Evolutionary conservation across 2,888 invertebrate genomes (phyloP), one percentile per base, ranked within the genome.

Genomic region (Orgyia antiqua): DNA sequence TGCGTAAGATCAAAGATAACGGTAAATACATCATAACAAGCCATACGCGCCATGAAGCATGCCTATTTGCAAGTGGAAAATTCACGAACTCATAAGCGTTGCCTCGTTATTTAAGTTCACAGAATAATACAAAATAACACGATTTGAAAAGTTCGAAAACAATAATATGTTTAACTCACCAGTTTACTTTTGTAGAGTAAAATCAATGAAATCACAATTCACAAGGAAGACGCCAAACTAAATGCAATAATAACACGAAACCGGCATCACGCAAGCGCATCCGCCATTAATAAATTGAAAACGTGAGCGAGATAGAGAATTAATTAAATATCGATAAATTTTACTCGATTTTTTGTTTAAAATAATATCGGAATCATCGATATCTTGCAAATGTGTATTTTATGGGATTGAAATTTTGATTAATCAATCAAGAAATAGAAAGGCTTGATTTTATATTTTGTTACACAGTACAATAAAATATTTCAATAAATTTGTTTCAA

Each of bases 181-280:
- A 45, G 49, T 40, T 45, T 42, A 43, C 42, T 55, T 50, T 51
- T 59, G 51, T 51, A 53, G 43, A 31, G 48, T 52, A 57, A 65
- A 70, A 64, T 64, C 60, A 63, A 65, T 68, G 58, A 43, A 55
- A 56, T 51, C 59, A 64, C 66, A 58, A 61, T 56, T 62, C 56
- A 51, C 63, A 60, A 45, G 57, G 70, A 68, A 62, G 79, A 83
- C 79, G 80, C 83, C 67, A 72, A 75, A 72, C 68, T 79, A 74
- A 51, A 62, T 51, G 73, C 63, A 74, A 71, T 72, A 78, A 72
- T 72, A 80, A 71, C 77, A 80, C 67, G 72, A 74, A 75, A 69
- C 86, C 86, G 84, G 84, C 84, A 83, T 83, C 83, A 84, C 84
- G 84, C 84, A 84, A 79, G 83, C 86, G 84, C 82, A 72, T 68